Evolutionary conservation across 2,888 invertebrate species (phyloP).

Genomic region (Gastrophysa polygoni): DNA sequence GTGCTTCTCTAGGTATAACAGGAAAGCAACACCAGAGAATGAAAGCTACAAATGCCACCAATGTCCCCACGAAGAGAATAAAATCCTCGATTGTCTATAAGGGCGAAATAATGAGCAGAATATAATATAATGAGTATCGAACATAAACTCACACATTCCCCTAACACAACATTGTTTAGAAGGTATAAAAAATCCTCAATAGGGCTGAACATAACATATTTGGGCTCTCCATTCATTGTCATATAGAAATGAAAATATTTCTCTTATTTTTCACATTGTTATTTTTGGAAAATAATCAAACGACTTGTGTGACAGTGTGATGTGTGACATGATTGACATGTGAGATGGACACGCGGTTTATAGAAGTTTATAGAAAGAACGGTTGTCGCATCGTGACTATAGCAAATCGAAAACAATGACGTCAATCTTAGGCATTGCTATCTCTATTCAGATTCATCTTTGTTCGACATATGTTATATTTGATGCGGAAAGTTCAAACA

Average conservation of each 20-base stretch:
- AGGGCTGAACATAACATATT: conserved; percentile 48
- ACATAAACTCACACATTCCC: conserved; percentile 63
- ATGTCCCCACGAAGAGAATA: conserved; percentile 65
- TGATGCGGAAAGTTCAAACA: too few relatives aligned
- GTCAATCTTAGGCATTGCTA: too few relatives aligned
- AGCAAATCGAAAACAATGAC: too few relatives aligned
- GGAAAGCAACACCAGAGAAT: conserved; percentile 71
- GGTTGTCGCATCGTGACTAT: too few relatives aligned
- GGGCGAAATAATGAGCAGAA: neutral
- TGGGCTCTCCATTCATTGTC: conserved; percentile 21
- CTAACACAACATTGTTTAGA: conserved; percentile 65
- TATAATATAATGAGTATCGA: neutral
- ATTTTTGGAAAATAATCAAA: too few relatives aligned
- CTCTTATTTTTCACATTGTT: neutral
- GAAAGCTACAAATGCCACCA: conserved; percentile 69
- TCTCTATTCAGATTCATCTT: too few relatives aligned
- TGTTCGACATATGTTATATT: too few relatives aligned
- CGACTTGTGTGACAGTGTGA: neutral
- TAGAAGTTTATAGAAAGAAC: too few relatives aligned
- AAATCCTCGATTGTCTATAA: conserved; percentile 67
- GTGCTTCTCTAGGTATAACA: conserved; percentile 53
- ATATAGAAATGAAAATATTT: neutral
- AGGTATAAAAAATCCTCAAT: conserved; percentile 67
- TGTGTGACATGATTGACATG: too few relatives aligned
- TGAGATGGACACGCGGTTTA: neutral